Evolutionary conservation across 2,797 vertebrate genomes (phyloP).

Genomic region (Anisognathus igniventris): DNA sequence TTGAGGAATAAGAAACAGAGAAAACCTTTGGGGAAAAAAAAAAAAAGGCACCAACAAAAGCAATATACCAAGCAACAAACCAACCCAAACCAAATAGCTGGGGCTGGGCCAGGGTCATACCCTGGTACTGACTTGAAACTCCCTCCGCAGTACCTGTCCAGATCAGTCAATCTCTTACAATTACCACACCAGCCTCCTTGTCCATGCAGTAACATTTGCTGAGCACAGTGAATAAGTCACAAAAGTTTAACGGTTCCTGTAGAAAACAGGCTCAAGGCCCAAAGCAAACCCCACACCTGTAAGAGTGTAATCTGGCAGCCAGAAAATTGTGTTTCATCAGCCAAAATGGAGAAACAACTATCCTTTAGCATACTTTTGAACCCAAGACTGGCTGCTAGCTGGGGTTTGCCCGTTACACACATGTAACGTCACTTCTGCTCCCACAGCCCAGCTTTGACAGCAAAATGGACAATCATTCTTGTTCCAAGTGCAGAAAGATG

Average conservation of each 20-base stretch:
- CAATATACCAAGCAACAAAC: not conserved
- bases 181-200: not conserved
- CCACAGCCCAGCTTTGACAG: not conserved
- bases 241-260: not conserved
- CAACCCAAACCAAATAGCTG: not conserved
- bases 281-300: not conserved
- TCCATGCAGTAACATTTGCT: not conserved
- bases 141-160: not conserved
- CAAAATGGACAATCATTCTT: not conserved
- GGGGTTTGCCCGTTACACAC: not conserved
- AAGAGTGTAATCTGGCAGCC: not conserved
- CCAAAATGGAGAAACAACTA: not conserved
- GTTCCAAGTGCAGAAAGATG: rapidly evolving
- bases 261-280: not conserved
- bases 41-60: not conserved
- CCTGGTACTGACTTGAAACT: not conserved
- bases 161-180: not conserved
- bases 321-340: not conserved
- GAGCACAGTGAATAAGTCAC: not conserved
- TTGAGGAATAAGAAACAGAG: not conserved
- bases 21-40: not conserved
- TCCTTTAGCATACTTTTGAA: not conserved
- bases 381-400: not conserved
- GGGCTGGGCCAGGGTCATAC: not conserved
- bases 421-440: not conserved